phyloP scores from a whole-genome alignment of 2,113 vertebrate species.

The Ivindomyrus marchei region DNA sequence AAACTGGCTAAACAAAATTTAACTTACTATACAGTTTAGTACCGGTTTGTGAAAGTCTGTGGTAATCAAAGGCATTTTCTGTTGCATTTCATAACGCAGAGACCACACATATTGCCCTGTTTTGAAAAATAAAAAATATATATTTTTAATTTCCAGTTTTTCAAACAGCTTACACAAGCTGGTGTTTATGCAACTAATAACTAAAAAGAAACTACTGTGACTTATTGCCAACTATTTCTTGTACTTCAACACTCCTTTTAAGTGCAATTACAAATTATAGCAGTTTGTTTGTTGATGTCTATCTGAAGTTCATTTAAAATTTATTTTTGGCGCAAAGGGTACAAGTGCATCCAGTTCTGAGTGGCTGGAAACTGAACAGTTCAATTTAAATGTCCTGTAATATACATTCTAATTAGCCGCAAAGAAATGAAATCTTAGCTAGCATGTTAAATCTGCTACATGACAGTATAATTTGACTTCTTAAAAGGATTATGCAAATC shows the following conservation, averaged over 20 bases:
- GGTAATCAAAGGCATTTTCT: neutral
- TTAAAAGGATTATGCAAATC: constrained; percentile 96
- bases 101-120: neutral
- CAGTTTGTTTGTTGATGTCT: neutral
- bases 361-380: constrained; percentile 33
- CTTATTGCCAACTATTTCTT: neutral
- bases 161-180: neutral
- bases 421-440: constrained; percentile 82
- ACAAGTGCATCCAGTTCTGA: constrained; percentile 35
- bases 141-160: neutral
- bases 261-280: neutral
- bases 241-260: neutral
- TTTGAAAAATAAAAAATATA: neutral
- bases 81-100: neutral
- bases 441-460: constrained; percentile 95
- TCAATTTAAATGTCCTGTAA: constrained; percentile 81
- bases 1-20: neutral
- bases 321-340: constrained; percentile 28
- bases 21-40: neutral
- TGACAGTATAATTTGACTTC: constrained; percentile 96
- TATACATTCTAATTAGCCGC: constrained; percentile 87
- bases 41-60: neutral
- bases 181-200: neutral
- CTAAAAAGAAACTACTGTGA: neutral
- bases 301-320: neutral